These are phyloP conservation scores for Hyphantria cunea DNA, from an alignment of 1,140 invertebrate species.

Conservation along the genomic window DNA sequence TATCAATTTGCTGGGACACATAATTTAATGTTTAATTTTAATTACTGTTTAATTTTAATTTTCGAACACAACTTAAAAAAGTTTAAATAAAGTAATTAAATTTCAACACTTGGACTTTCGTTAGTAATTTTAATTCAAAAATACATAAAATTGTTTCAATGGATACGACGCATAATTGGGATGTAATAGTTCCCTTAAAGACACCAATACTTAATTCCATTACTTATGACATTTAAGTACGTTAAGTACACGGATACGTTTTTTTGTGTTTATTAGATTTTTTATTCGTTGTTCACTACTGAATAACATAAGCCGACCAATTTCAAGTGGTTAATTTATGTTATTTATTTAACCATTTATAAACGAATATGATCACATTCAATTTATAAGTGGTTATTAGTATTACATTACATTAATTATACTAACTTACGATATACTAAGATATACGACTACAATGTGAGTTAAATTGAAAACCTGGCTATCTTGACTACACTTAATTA, in stretches of 20 bases:
- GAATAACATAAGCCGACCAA: conserved; percentile 55
- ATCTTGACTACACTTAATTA: conserved; percentile 75
- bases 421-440: conserved; percentile 67
- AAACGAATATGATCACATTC: conserved; percentile 32
- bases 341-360: conserved; percentile 38
- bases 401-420: conserved; percentile 79
- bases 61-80: conserved; percentile 3
- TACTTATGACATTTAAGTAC: conserved; percentile 76
- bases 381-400: conserved; percentile 45
- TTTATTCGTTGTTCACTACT: conserved; percentile 76
- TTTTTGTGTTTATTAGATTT: conserved; percentile 74
- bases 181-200: conserved; percentile 43
- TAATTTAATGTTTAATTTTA: neutral
- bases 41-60: conserved; percentile 4
- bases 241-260: conserved; percentile 59
- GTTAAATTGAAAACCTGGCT: conserved; percentile 79
- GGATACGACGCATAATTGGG: conserved; percentile 55
- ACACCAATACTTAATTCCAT: conserved; percentile 68
- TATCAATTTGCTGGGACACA: neutral
- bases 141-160: conserved; percentile 40
- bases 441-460: conserved; percentile 72
- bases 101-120: too few species aligned
- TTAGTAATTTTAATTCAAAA: conserved; percentile 1
- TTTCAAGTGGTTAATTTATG: conserved; percentile 45
- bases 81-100: too few species aligned